Percentiles rank a stretch among this genome's conserved stretches.
These are phyloP conservation scores for Nomada goodeniana DNA, from an alignment of 2,888 invertebrate species.

Conservation along the genomic window DNA sequence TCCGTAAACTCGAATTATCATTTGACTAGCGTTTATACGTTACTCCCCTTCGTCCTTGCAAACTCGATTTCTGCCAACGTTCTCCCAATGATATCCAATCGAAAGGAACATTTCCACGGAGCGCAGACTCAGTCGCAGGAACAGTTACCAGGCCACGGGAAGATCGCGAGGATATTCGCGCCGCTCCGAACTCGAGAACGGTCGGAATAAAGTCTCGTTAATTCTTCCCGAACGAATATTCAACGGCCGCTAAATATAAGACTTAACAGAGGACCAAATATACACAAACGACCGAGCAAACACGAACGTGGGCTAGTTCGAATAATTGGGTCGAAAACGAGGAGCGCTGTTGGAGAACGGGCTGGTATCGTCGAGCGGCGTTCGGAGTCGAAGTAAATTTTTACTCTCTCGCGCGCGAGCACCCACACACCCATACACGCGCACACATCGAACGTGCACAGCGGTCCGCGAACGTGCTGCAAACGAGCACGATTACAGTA, in stretches of 20 bases:
- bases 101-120: too few species aligned
- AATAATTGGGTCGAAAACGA: slow-evolving; percentile 14
- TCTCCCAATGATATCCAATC: too few species aligned
- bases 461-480: slow-evolving; percentile 30
- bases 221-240: slow-evolving; percentile 3
- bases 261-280: slow-evolving; percentile 4
- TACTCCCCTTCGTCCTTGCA: too few species aligned
- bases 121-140: too few species aligned
- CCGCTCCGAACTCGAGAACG: neutral
- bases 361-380: too few species aligned
- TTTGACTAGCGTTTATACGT: too few species aligned
- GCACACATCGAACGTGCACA: too few species aligned
- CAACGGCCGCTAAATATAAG: slow-evolving; percentile 3
- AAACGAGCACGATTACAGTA: slow-evolving; percentile 52
- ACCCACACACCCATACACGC: neutral
- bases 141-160: neutral
- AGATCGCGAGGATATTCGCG: neutral
- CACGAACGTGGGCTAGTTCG: neutral
- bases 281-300: neutral
- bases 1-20: too few species aligned
- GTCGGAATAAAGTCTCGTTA: neutral
- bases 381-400: slow-evolving; percentile 17
- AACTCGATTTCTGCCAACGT: too few species aligned
- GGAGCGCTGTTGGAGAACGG: neutral
- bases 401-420: neutral